These are phyloP conservation scores for Seladonia tumulorum DNA, from an alignment of 2,888 invertebrate species.

Conservation along the genomic window DNA sequence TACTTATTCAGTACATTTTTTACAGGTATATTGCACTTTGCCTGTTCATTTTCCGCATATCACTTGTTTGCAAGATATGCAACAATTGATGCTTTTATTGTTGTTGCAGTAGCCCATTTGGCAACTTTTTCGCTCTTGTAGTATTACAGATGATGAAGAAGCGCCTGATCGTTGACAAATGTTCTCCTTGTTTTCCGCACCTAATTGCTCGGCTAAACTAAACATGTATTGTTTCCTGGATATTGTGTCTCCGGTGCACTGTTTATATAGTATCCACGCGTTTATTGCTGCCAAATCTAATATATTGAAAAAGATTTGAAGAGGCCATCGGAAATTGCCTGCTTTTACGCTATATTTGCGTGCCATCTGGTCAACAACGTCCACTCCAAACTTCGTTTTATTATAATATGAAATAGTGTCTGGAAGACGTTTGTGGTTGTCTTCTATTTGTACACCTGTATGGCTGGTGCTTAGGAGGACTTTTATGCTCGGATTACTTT, in stretches of 20 bases:
- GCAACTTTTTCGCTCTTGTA: conserved; percentile 28
- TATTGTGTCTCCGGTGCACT: conserved; percentile 34
- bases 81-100: too few relatives aligned
- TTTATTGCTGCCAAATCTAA: conserved; percentile 40
- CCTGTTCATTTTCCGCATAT: too few relatives aligned
- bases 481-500: conserved; percentile 30
- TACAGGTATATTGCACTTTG: too few relatives aligned
- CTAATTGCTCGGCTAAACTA: conserved; percentile 29
- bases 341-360: conserved; percentile 40
- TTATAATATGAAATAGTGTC: conserved; percentile 35
- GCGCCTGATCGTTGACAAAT: not conserved
- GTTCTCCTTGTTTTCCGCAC: conserved; percentile 24
- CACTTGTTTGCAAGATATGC: too few relatives aligned
- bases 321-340: conserved; percentile 39
- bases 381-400: conserved; percentile 26
- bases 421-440: conserved; percentile 16
- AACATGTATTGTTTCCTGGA: conserved; percentile 38
- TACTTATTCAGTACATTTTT: too few relatives aligned
- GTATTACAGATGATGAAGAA: not conserved
- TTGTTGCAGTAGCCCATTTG: too few relatives aligned
- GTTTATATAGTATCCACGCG: conserved; percentile 40
- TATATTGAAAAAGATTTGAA: conserved; percentile 37
- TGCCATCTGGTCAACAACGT: conserved; percentile 28
- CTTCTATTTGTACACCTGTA: conserved; percentile 25
- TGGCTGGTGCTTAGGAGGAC: conserved; percentile 33